Evolutionary conservation across 2,113 vertebrate genomes (phyloP).

Genomic region (Entomyzon cyanotis): DNA sequence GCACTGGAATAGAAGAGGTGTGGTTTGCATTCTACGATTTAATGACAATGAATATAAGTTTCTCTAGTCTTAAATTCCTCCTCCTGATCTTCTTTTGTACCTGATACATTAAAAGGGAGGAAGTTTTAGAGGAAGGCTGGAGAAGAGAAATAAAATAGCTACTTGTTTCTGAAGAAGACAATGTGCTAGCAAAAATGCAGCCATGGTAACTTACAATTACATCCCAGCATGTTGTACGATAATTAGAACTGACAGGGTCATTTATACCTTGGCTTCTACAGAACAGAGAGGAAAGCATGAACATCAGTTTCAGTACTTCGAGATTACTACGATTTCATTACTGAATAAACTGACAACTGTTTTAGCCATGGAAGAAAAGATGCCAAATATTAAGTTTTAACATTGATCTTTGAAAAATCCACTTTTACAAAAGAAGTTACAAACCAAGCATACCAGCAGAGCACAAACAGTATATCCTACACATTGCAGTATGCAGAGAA

Average conservation of each 20-base stretch:
- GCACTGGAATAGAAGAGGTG: neutral
- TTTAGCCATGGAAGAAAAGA: neutral
- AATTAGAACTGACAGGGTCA: constrained; percentile 22
- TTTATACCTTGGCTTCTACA: neutral
- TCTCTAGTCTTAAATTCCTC: neutral
- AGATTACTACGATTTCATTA: neutral
- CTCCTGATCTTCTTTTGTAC: neutral
- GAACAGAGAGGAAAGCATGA: neutral
- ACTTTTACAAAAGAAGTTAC: neutral
- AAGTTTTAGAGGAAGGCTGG: neutral
- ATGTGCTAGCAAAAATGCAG: neutral
- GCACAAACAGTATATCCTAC: neutral
- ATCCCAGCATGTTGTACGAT: neutral
- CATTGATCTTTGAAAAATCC: neutral
- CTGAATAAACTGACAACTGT: neutral
- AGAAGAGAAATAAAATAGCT: neutral
- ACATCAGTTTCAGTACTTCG: neutral
- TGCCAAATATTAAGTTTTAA: neutral
- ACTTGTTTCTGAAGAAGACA: neutral
- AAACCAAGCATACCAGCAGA: neutral
- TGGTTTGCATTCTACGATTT: neutral
- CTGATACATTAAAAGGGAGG: neutral
- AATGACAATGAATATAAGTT: neutral
- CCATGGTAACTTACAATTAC: neutral
- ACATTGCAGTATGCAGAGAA: neutral